Evolutionary conservation across 2,797 vertebrate species (phyloP), one percentile per base, ranked within the genome.

Genomic region (Anas flavirostris): DNA sequence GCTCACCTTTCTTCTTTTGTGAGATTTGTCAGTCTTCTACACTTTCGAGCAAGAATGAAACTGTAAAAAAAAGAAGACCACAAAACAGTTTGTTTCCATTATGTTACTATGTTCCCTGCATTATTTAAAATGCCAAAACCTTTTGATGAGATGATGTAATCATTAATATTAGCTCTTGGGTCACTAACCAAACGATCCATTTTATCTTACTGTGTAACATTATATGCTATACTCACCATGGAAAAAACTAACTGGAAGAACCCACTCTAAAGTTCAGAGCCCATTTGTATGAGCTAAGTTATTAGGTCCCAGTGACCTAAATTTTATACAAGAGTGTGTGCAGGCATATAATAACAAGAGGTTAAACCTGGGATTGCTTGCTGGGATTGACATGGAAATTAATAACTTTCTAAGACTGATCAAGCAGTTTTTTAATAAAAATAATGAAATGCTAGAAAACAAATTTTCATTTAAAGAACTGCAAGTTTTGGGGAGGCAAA

Each of bases 41-140:
- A 98, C 96, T 99, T 99, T 16, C 98, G 98, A 91, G 99, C 97
- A 58, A 99, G 98, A 84, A 99, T 99, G 96, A 99, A 99, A 95
- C 99, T 99, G 96, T 59, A 97, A 94, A n/a, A 96, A 96, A 56
- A 80, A 29, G 50, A 46, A 80, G 87, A 97, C 33, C 58, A 91
- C 33, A 50, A 93, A 90, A 68, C 53, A 75, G 74, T 59, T 91
- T 82, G 66, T 10, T 82, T 52, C 33, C 66, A 41, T 53, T 69
- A 43, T 17, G 7, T 66, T 91, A 48, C 46, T 63, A 82, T 25
- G 25, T 18, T 37, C n/a, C 15, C n/a, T 74, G 60, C 35, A 18
- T 63, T 81, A 75, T 73, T 95, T 82, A 62, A 89, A 91, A 85
- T 50, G 26, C 15, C 63, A 78, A 3, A 28, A 60, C 6, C 7